These are phyloP conservation scores for Apodemia duryi DNA, from an alignment of 2,888 invertebrate species.

Conservation along the genomic window DNA sequence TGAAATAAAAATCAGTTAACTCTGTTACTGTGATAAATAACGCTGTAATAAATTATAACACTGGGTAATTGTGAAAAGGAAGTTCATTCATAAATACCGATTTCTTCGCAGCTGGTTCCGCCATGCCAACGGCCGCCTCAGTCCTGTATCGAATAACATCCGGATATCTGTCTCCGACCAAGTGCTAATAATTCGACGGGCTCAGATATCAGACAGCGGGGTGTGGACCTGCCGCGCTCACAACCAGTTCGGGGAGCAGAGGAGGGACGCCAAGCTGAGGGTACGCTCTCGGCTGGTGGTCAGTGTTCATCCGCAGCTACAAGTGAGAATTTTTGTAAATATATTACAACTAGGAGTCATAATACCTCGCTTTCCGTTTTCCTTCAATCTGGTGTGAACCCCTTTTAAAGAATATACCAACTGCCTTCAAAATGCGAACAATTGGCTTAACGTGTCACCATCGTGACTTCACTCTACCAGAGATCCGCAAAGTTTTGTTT, in stretches of 20 bases:
- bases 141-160: slow-evolving; percentile 80
- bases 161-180: slow-evolving; percentile 82
- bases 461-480: too few relatives aligned
- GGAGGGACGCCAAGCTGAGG: slow-evolving; percentile 81
- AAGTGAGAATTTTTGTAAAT: slow-evolving; percentile 50
- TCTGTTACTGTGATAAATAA: too few relatives aligned
- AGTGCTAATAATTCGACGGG: slow-evolving; percentile 83
- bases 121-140: slow-evolving; percentile 79
- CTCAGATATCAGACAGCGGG: slow-evolving; percentile 83
- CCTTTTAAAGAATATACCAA: too few relatives aligned
- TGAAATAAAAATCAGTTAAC: too few relatives aligned
- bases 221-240: slow-evolving; percentile 86
- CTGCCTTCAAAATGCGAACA: too few relatives aligned
- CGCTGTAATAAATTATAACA: too few relatives aligned
- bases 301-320: slow-evolving; percentile 81
- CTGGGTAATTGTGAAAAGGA: too few relatives aligned
- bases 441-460: too few relatives aligned
- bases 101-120: slow-evolving; percentile 77
- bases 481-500: too few relatives aligned
- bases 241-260: slow-evolving; percentile 86
- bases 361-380: too few relatives aligned
- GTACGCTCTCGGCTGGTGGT: slow-evolving; percentile 83
- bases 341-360: too few relatives aligned
- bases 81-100: slow-evolving; percentile 26
- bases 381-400: too few relatives aligned